Evolutionary conservation across 2,888 invertebrate genomes (phyloP), one percentile per base, ranked within the genome.

Genomic region (Rhagophthalmus giganteus): DNA sequence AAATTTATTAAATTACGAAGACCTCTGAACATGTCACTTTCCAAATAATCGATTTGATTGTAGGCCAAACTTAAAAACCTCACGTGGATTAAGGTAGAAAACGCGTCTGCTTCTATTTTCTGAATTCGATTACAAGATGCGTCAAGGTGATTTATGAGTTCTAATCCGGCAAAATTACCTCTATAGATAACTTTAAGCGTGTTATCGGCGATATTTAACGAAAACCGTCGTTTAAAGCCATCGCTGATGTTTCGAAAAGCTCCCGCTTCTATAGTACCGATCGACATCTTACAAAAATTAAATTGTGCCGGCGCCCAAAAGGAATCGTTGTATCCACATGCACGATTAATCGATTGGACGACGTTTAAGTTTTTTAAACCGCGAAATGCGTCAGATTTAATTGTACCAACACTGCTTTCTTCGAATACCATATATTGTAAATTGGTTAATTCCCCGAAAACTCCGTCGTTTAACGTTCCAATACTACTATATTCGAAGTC

Each of bases 271-370:
- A 37, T 37, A 24, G 11, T 8, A 10, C 26, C 11, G 1, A 37
- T 24, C 2, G 25, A 24, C 37, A 37, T 24, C n/a, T 37, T 20
- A 12, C 37, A 26, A 25, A 37, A 25, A 13, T 16, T 25, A 10
- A 12, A 37, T n/a, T 25, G 24, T 8, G 25, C 26, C 7, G 3
- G 20, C 4, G 7, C 7, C 20, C 20, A 20, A 7, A 5, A 20
- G 7, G 20, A 5, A 5, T 20, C 20, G 3, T 20, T 20, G 7
- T 20, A 3, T 5, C 3, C 3, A 20, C 20, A 20, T 5, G 3
- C 20, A 5, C 4, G 7, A 20, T 20, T 3, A 20, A 20, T 20
- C 7, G 20, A 20, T 5, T 20, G 20, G 7, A 20, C 7, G 7
- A 5, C 3, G 7, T 20, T 3, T 5, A 20, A 5, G 11, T 5